These are phyloP conservation scores for Drosophila antonietae DNA, from an alignment of 2,888 invertebrate genomes.

Conservation along the genomic window DNA sequence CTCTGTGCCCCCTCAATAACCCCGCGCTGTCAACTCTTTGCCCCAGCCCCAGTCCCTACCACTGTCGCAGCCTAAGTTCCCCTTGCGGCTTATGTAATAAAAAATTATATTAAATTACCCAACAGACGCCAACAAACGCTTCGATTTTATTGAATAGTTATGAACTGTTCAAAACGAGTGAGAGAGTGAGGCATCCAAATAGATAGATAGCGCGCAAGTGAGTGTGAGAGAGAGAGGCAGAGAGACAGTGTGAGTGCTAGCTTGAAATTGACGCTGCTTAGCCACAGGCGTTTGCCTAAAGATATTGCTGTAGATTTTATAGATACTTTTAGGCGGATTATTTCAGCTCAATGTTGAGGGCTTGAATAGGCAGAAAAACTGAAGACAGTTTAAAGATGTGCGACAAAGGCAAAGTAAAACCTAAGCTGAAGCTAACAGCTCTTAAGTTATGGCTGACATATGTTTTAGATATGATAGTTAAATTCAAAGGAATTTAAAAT, in stretches of 20 bases:
- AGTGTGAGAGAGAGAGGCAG: not conserved
- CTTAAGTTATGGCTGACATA: not conserved
- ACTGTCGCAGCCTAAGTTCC: not conserved
- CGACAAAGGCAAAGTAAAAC: not conserved
- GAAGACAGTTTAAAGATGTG: constrained; percentile 5
- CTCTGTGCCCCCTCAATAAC: not conserved
- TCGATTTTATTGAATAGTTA: constrained; percentile 71
- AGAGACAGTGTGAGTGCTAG: not conserved
- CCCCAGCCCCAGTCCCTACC: not conserved
- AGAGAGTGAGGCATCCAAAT: not conserved
- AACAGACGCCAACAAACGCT: constrained; percentile 65
- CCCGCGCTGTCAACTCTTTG: not conserved
- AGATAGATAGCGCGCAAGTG: not conserved
- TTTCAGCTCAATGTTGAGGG: not conserved
- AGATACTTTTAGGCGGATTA: constrained; percentile 24
- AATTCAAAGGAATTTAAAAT: not conserved
- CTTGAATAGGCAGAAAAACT: not conserved
- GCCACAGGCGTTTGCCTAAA: constrained; percentile 1
- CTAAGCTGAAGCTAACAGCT: not conserved
- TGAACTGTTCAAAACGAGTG: constrained; percentile 24
- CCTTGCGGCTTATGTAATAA: constrained; percentile 69
- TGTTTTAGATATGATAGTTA: not conserved
- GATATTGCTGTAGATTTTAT: constrained; percentile 23
- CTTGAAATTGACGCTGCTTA: constrained; percentile 14
- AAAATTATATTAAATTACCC: constrained; percentile 80